These are phyloP conservation scores for Arvicola amphibius DNA, from an alignment of 2,797 vertebrate genomes.

Conservation along the genomic window DNA sequence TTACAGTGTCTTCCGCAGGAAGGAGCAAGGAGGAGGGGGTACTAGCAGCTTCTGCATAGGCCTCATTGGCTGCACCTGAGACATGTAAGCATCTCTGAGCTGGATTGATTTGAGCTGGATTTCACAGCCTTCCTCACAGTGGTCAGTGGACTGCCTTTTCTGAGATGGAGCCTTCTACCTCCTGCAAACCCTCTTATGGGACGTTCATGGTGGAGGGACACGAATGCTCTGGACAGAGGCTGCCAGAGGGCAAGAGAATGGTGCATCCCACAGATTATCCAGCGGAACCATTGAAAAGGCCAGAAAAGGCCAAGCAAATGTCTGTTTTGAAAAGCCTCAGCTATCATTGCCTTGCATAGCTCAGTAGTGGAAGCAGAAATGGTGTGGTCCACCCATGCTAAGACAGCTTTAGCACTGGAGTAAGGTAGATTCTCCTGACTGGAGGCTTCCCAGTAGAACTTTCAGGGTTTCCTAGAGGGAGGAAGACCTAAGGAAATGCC, in stretches of 20 bases:
- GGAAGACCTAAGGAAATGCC: background rate
- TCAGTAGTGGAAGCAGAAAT: background rate
- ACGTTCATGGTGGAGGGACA: background rate
- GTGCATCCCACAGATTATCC: background rate
- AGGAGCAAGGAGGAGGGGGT: background rate
- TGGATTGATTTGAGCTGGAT: background rate
- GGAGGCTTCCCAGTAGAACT: background rate
- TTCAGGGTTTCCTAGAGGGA: background rate
- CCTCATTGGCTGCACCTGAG: background rate
- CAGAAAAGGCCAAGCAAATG: background rate
- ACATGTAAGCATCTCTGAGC: background rate
- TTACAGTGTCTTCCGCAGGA: background rate
- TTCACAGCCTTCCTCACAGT: background rate
- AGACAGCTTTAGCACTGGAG: background rate
- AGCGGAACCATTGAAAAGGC: background rate
- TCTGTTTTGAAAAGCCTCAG: background rate
- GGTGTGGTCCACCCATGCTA: background rate
- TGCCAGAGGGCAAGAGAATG: background rate
- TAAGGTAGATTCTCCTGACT: background rate
- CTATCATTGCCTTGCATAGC: background rate
- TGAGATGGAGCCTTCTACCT: background rate
- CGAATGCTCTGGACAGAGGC: background rate
- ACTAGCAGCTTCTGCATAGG: accelerated
- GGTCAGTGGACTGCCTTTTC: background rate
- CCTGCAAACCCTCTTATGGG: background rate